A percentile compares a stretch with the other conserved stretches of the same genome.
These are phyloP conservation scores for Nasonovia ribisnigri DNA, from an alignment of 2,888 invertebrate species.

Conservation along the genomic window DNA sequence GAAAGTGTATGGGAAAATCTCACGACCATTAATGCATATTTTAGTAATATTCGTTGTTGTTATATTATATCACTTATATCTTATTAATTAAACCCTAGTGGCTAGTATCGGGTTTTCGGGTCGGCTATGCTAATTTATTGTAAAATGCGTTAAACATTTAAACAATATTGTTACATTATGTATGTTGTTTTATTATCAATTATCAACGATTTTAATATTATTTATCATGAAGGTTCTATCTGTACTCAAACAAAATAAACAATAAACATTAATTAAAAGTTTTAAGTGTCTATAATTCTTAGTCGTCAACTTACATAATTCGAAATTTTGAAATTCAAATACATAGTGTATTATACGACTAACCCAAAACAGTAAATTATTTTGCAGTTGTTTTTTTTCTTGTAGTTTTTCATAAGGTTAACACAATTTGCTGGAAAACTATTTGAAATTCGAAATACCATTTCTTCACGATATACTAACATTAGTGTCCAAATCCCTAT, in stretches of 20 bases:
- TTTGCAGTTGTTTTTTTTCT: background rate
- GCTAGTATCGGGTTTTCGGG: background rate
- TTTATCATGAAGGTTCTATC: background rate
- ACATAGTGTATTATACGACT: background rate
- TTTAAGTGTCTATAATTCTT: background rate
- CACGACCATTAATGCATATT: too few species aligned
- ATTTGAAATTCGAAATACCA: background rate
- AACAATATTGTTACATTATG: background rate
- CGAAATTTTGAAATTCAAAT: too few species aligned
- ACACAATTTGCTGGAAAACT: background rate
- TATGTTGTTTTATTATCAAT: background rate
- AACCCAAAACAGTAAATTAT: background rate
- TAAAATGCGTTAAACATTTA: background rate
- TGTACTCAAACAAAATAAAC: background rate
- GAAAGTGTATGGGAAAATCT: too few species aligned
- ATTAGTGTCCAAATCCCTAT: background rate
- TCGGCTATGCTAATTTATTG: background rate
- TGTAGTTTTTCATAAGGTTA: background rate
- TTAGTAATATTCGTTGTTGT: too few species aligned
- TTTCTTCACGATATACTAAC: background rate
- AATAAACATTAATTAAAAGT: background rate
- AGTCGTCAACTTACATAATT: background rate
- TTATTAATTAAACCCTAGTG: too few species aligned
- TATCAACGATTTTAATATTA: background rate
- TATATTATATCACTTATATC: too few species aligned